Conservation (phyloP, 2,797 vertebrate species). For the Gambusia yucatana region DNA sequence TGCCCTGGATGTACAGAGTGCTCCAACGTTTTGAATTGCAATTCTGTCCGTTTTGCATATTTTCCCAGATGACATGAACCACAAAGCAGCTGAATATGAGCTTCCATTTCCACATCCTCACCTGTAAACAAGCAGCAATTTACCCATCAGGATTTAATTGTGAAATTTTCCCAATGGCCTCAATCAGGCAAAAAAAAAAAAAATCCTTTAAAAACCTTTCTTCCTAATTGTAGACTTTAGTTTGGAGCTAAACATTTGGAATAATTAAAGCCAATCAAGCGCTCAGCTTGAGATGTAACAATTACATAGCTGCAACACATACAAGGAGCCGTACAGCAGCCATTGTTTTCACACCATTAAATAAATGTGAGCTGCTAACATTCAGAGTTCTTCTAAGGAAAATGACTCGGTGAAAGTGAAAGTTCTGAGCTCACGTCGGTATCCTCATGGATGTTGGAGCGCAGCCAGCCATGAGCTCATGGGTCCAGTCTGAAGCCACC, state of each 20-base stretch:
- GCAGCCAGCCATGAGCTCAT: neutral
- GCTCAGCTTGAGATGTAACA: conserved; percentile 16
- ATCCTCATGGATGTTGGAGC: neutral
- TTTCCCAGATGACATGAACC: conserved; percentile 25
- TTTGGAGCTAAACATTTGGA: conserved; percentile 5
- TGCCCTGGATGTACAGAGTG: neutral
- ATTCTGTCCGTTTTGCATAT: conserved; percentile 15
- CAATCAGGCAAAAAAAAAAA: conserved; percentile 20
- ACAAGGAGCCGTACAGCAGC: neutral
- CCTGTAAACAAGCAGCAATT: conserved; percentile 56
- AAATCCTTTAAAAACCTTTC: neutral
- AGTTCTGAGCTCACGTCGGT: neutral
- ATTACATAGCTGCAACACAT: conserved; percentile 3
- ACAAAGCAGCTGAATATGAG: conserved; percentile 27
- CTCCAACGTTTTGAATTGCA: conserved; percentile 18
- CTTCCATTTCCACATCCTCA: conserved; percentile 32
- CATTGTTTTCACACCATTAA: neutral
- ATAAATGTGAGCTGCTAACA: neutral
- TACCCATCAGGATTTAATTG: conserved; percentile 39
- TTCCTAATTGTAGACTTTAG: conserved; percentile 15
- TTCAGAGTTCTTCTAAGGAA: neutral
- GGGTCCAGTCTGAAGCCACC: conserved; percentile 19
- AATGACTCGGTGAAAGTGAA: neutral
- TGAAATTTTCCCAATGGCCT: conserved; percentile 38
- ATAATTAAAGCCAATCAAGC: conserved; percentile 38